Conservation (phyloP, 2,888 invertebrate genomes). For the Rhimphoctona megacephalus region DNA sequence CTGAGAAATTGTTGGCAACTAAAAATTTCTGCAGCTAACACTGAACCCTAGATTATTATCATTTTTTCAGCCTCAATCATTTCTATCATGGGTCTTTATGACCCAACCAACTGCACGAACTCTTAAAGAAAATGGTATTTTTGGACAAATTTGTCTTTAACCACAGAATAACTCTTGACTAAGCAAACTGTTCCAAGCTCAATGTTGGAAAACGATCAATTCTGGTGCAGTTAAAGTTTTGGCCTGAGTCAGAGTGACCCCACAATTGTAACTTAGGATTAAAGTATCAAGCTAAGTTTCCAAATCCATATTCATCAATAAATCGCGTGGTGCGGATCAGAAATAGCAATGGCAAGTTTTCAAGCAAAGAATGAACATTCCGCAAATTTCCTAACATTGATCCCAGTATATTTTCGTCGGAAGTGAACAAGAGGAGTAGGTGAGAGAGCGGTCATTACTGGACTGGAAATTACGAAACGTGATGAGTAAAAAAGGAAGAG, state of each 20-base stretch:
- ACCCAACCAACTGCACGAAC: no score
- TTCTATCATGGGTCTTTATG: no score
- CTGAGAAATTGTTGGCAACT: background rate
- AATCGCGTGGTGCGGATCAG: background rate
- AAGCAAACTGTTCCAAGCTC: no score
- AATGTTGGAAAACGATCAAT: no score
- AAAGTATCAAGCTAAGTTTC: background rate
- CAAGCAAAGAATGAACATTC: background rate
- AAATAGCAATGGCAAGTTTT: background rate
- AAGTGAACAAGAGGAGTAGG: slow-evolving; percentile 40
- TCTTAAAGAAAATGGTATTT: no score
- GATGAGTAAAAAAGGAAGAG: background rate
- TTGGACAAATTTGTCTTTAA: no score
- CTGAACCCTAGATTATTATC: no score
- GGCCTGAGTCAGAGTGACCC: background rate
- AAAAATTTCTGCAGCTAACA: background rate
- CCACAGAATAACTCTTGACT: no score
- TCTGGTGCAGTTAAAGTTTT: background rate
- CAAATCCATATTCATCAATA: background rate
- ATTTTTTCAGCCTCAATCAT: no score
- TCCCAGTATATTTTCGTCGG: slow-evolving; percentile 31
- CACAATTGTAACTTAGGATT: background rate
- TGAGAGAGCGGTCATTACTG: slow-evolving; percentile 43
- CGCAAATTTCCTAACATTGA: slow-evolving; percentile 24
- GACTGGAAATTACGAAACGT: background rate